Evolutionary conservation across 2,888 invertebrate genomes (phyloP).

Genomic region (Chrysolina oricalcia): DNA sequence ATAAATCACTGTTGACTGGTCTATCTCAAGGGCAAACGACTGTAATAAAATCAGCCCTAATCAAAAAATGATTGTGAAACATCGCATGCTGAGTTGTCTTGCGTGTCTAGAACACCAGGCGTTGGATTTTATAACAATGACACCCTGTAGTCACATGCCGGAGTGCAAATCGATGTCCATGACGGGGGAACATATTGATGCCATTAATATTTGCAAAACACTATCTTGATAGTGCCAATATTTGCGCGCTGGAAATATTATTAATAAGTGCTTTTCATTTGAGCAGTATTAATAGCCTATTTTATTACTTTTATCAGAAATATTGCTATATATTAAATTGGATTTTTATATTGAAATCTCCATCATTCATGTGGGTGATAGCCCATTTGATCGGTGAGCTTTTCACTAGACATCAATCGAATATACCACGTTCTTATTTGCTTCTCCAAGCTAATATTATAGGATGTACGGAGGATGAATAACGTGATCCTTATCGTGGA

Average conservation of each 20-base stretch:
- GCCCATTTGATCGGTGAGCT: background rate
- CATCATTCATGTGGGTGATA: background rate
- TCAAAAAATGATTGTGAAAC: no score
- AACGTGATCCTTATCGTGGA: no score
- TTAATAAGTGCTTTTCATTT: background rate
- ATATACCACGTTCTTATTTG: background rate
- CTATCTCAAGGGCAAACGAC: no score
- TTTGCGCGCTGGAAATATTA: background rate
- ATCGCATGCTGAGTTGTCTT: no score
- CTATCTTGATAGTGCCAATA: constrained; percentile 15
- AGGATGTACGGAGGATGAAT: no score
- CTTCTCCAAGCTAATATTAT: background rate
- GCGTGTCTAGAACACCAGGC: no score
- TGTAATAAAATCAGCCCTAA: no score
- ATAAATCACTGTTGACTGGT: no score
- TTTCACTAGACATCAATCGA: background rate
- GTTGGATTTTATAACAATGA: background rate
- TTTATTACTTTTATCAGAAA: background rate
- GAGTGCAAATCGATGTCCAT: constrained; percentile 11
- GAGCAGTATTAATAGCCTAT: background rate
- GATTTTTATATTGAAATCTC: background rate
- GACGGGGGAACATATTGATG: background rate
- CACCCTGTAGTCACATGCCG: background rate
- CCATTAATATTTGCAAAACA: constrained; percentile 7
- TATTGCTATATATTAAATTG: background rate